Conservation (phyloP, 2,888 invertebrate species). For the Alcis repandata region DNA sequence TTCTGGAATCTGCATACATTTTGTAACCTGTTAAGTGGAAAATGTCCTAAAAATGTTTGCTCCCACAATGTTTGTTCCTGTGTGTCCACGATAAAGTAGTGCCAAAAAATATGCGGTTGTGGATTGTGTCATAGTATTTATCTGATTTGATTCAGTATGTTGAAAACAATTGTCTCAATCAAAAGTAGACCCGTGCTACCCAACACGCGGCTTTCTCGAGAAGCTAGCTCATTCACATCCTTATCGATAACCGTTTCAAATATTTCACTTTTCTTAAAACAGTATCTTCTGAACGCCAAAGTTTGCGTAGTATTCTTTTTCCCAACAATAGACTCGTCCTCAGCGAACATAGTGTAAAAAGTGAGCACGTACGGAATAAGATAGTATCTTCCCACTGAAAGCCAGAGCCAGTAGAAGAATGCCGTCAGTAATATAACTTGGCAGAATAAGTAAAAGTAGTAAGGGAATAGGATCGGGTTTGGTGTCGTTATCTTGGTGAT, state of each 20-base stretch:
- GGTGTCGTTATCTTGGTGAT: constrained; percentile 52
- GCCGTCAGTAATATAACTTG: constrained; percentile 46
- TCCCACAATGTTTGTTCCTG: too few relatives aligned
- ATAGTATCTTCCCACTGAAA: neutral
- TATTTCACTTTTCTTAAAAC: constrained; percentile 33
- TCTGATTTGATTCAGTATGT: constrained; percentile 11
- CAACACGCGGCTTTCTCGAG: neutral
- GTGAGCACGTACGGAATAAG: neutral
- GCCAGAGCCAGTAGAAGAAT: neutral
- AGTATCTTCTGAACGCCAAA: constrained; percentile 10
- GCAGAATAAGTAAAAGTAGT: constrained; percentile 58
- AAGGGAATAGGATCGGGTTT: constrained; percentile 56
- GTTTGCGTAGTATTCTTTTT: neutral
- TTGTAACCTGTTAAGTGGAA: too few relatives aligned
- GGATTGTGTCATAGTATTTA: neutral
- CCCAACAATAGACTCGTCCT: neutral
- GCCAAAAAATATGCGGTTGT: neutral
- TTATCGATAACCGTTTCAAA: neutral
- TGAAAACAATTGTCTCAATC: neutral
- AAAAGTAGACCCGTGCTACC: neutral
- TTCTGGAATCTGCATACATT: too few relatives aligned
- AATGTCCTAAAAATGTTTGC: too few relatives aligned
- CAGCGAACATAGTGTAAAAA: neutral
- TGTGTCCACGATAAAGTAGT: neutral
- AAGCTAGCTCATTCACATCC: neutral